Base-by-base conservation (phyloP, 23 tunicate genomes). In the Trididemnum nubilum region DNA sequence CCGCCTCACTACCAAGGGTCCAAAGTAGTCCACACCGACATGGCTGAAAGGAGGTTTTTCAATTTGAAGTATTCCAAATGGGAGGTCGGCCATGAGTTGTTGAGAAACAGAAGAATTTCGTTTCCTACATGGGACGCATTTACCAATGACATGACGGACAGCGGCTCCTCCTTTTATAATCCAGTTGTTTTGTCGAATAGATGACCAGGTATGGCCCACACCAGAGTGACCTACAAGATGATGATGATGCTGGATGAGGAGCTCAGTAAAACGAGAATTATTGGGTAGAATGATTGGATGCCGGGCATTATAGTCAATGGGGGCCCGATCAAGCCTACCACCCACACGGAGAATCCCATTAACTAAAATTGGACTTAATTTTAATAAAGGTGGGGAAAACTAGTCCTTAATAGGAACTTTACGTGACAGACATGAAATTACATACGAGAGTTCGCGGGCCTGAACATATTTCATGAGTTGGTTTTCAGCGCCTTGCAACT, bases 291-390 rank as follows among this genome's bases (percentile, higher is more conserved):
- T 37, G 9, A 39, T 26, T 2, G 31, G 79, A 24, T 73, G 79
- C 28, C 24, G 19, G 2, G 24, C 25, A 5, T 36, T 24, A 28
- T 7, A 73, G 59, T 37, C 79, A 9, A 73, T 24, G 2, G 60
- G 60, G 7, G 79, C 60, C 5, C 23, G n/a, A 2, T 36, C 79
- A 5, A 73, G 30, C 26, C 79, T 73, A 19, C 60, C 79, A 7
- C 79, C 79, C 25, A 73, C 79, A 4, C 79, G 30, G 12, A 73
- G 79, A 38, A 73, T 38, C 5, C 79, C 79, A 36, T 73, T 38
- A 50, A 54, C 54, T 22, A 82, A n/a, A 72, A 72, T n/a, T 27
- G 86, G 86, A 33, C 64, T 58, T 21, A 82, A 44, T 27, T 73
- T 73, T 7, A 31, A n/a, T 5, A 67, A 7, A 9, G 3, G 22